Base-by-base conservation (phyloP, 2,113 vertebrate genomes). In the Patagioenas fasciata region DNA sequence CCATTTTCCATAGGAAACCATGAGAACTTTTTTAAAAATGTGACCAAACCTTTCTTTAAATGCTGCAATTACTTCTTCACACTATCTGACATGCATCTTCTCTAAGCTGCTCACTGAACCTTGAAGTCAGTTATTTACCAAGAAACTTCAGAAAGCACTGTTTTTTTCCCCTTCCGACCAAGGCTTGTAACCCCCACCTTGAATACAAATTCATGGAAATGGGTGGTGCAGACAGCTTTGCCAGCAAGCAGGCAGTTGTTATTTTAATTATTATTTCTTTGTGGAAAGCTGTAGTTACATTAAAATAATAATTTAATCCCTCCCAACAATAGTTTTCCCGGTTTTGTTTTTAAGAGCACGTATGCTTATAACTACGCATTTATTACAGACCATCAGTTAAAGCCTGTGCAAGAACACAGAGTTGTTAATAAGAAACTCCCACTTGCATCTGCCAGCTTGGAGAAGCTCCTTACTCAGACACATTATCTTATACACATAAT, bases 151-250 rank as follows among this genome's bases (percentile, higher is more conserved):
- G 88, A 95, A 97, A 92, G 80, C 31, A 56, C 26, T 47, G 40
- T 50, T 71, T 58, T 83, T 71, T 44, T 29, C 50, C 23, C 61
- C 84, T 94, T 78, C 92, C 36, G 9, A 95, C 69, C 29, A 92
- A 77, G 85, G 84, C 73, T 91, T n/a, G 64, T 28, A 85, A 88
- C 47, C 93, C 83, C 92, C 92, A 95, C 81, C 54, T 91, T 91
- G 95, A 97, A 95, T 89, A 96, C 88, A 96, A 97, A 97, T 97
- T 96, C 96, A 96, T 82, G 85, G 95, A 97, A 97, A 96, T 97
- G 97, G 96, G 97, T 97, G 97, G 97, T 97, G 95, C 95, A 93
- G 74, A 57, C 57, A 10, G 83, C 77, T 91, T 79, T 94, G 94
- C 92, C 89, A 91, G 93, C 85, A 85, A 94, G 84, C 56, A 96